Base-by-base conservation (phyloP, 2,888 invertebrate genomes). In the Phymatocera aterrima region DNA sequence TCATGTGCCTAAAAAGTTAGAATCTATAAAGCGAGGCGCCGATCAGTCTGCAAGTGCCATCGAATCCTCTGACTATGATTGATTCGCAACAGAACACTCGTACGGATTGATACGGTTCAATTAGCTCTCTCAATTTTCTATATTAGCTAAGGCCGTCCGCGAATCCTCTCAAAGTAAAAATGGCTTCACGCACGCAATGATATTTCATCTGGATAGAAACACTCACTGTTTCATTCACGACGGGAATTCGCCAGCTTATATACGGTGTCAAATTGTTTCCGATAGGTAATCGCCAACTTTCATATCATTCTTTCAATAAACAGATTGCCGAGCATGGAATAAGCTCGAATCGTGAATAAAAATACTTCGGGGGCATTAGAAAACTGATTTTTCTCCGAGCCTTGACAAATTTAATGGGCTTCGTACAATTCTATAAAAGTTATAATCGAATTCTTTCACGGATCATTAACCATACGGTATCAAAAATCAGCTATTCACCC, bases 151-250 rank as follows among this genome's bases (percentile, higher is more conserved):
- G 28, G n/a, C 15, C 51, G n/a, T 31, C 18, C 48, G 48, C 18
- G 48, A 72, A 72, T 72, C 31, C 72, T 34, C 5, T 72, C 34
- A 72, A 72, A 51, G 43, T 34, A 72, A 51, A 72, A 72, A 72
- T 72, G 72, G 51, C 48, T 72, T 51, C 48, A 51, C 72, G n/a
- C n/a, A 68, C 24, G 68, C 68, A 68, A 68, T 68, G 43, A 68
- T 46, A 24, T 28, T 28, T 15, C 68, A 24, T 2, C 28, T 12
- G 40, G 24, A 68, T 46, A 68, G 43, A 43, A 68, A 68, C 46
- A 68, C 46, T 64, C 37, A 10, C 18, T n/a, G 37, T 6, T 37
- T n/a, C 43, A 43, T 61, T 2, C 34, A 37, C n/a, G 34, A 68
- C 6, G 34, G 18, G n/a, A 34, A 43, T 43, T 24, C 28, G 21